Percentiles rank a stretch among this genome's conserved stretches.
Conservation (phyloP, 2,113 vertebrate species). For the Phoenicopterus ruber region DNA sequence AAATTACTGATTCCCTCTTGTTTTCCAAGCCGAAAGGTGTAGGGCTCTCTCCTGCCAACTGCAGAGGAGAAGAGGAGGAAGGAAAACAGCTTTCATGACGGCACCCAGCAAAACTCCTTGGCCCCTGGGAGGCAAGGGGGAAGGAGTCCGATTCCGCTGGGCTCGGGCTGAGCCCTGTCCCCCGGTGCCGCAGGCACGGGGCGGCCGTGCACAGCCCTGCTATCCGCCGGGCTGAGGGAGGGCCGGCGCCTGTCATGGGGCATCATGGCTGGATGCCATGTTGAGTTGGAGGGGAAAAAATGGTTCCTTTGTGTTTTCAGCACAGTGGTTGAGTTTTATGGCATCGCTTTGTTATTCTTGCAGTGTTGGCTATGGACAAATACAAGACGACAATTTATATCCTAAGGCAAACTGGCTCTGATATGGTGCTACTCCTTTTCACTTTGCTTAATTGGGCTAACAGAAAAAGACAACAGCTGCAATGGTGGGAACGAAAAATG, state of each 20-base stretch:
- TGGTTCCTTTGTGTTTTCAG: slow-evolving; percentile 37
- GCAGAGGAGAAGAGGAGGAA: neutral
- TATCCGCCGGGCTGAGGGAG: neutral
- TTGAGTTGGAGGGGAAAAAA: slow-evolving; percentile 2
- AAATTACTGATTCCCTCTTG: neutral
- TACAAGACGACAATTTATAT: slow-evolving; percentile 22
- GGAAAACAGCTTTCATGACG: neutral
- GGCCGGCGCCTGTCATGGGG: neutral
- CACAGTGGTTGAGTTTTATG: slow-evolving; percentile 33
- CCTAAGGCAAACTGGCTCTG: slow-evolving; percentile 40
- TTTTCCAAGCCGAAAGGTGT: neutral
- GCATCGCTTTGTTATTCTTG: slow-evolving; percentile 7
- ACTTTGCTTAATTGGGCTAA: slow-evolving; percentile 59
- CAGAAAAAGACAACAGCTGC: slow-evolving; percentile 56
- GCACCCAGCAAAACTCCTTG: neutral
- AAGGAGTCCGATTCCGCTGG: neutral
- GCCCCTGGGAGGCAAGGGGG: neutral
- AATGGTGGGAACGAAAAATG: slow-evolving; percentile 43
- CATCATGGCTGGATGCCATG: neutral
- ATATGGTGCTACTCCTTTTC: slow-evolving; percentile 17
- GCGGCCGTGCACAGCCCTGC: neutral
- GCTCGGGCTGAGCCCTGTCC: neutral
- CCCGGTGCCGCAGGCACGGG: accelerated
- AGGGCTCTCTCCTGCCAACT: neutral
- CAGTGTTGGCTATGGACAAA: slow-evolving; percentile 13